Evolutionary conservation across 2,888 invertebrate species (phyloP), one percentile per base, ranked within the genome.

Genomic region (Lasius platythorax): DNA sequence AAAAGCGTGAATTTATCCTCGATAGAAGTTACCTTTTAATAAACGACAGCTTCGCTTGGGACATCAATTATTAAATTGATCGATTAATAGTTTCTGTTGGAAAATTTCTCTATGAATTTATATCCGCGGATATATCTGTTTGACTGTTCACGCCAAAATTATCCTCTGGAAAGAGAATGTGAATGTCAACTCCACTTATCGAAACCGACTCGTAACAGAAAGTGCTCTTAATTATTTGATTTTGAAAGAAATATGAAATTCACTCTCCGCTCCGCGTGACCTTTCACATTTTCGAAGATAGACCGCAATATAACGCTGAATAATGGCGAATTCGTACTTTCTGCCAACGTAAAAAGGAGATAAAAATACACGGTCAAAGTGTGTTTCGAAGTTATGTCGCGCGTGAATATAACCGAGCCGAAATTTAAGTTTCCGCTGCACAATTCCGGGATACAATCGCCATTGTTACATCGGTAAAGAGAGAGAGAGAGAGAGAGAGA

Each of bases 241-340:
- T 53, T n/a, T n/a, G n/a, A n/a, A n/a, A 68, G 28, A 78, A 58
- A 43, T 9, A 9, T n/a, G n/a, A 53, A n/a, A 43, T 43, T 12
- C 23, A n/a, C 46, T 33, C 40, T 61, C 18, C 43, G n/a, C 43
- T 12, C 23, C 11, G 18, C n/a, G 53, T 58, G 72, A 61, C 23
- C 58, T 79, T 46, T 70, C 18, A 40, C 61, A 58, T 68, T 46
- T 61, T 46, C 15, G 23, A 2, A 28, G n/a, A 18, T 33, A 58
- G n/a, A 56, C 23, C 15, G 58, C 33, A 30, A 40, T n/a, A n/a
- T 53, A 53, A 2, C 53, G 12, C 33, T 56, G 40, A 40, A 68
- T 78, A 70, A 79, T 11, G 33, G 33, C 3, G 23, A 6, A 63
- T 72, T 79, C 46, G 18, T 68, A 40, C 58, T 78, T 68, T 58